Percentiles rank a stretch among this genome's conserved stretches.
Conservation (phyloP, 1,140 invertebrate genomes). For the Sipha flava region DNA sequence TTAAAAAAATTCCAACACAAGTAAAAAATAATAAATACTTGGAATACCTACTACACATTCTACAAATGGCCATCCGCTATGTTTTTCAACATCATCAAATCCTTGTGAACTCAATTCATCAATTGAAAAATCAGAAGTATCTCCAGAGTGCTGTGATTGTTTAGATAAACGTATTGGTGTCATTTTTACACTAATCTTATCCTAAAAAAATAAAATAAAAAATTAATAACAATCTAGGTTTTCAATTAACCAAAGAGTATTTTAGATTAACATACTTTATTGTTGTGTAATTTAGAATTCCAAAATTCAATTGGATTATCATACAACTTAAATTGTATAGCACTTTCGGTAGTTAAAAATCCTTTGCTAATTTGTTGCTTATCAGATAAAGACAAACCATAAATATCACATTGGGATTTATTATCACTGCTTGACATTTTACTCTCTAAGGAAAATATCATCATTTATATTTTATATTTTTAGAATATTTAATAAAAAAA, state of each 20-base stretch:
- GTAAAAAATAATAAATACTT: neutral
- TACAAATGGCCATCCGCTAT: conserved; percentile 44
- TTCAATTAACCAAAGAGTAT: neutral
- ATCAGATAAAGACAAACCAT: conserved; percentile 57
- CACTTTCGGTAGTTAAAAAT: conserved; percentile 77
- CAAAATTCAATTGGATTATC: conserved; percentile 73
- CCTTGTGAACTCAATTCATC: conserved; percentile 6
- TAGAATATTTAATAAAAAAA: neutral
- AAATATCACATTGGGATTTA: conserved; percentile 45
- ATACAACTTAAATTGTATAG: conserved; percentile 79
- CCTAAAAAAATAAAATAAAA: conserved; percentile 33
- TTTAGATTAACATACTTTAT: conserved; percentile 48
- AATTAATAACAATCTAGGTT: neutral
- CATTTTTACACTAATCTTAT: conserved; percentile 48
- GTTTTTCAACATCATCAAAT: conserved; percentile 35
- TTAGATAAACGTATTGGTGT: conserved; percentile 62
- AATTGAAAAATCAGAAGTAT: neutral
- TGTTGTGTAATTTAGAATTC: conserved; percentile 66
- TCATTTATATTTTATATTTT: neutral
- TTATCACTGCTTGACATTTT: conserved; percentile 42
- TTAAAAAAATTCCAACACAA: neutral
- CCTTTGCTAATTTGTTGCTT: conserved; percentile 61
- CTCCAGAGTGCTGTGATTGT: conserved; percentile 20
- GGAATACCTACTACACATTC: conserved; percentile 47
- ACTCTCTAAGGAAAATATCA: neutral